A percentile compares a stretch with the other conserved stretches of the same genome.
Conservation (phyloP, 92 coral and sea anemone genomes). For the Epizoanthus stellaris region DNA sequence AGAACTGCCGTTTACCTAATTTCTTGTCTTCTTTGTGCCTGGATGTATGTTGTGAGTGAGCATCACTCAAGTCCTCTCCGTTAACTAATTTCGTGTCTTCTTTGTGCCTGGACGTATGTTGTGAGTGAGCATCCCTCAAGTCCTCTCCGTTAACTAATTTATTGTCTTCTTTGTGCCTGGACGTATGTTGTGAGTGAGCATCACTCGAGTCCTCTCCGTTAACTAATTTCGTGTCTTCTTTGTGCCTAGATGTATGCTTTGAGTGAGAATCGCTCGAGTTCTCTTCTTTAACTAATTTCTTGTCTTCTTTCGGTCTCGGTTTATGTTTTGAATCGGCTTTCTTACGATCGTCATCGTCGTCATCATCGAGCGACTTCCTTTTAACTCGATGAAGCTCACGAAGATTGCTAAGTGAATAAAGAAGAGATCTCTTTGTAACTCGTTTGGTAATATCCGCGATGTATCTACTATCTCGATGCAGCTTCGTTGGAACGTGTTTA, state of each 20-base stretch:
- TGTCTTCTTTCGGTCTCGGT: not conserved
- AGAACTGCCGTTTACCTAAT: not conserved
- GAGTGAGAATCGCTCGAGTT: not conserved
- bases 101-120: not conserved
- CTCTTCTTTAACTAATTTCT: not conserved
- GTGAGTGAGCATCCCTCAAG: not conserved
- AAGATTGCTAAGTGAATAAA: conserved; percentile 8
- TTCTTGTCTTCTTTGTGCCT: not conserved
- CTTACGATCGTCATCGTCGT: not conserved
- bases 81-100: not conserved
- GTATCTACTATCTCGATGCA: not conserved
- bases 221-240: not conserved
- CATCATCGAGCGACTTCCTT: conserved; percentile 12
- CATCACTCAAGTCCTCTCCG: not conserved
- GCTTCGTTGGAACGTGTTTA: not conserved
- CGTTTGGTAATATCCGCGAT: not conserved
- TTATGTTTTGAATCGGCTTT: not conserved
- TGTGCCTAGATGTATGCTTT: not conserved
- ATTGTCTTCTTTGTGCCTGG: not conserved
- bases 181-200: not conserved
- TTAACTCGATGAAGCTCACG: conserved; percentile 40
- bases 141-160: not conserved
- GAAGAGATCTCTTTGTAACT: conserved; percentile 11
- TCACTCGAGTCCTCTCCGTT: not conserved
- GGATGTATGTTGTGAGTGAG: not conserved